phyloP scores from a whole-genome alignment of 2,797 vertebrate species.

The Loris lydekkerianus region DNA sequence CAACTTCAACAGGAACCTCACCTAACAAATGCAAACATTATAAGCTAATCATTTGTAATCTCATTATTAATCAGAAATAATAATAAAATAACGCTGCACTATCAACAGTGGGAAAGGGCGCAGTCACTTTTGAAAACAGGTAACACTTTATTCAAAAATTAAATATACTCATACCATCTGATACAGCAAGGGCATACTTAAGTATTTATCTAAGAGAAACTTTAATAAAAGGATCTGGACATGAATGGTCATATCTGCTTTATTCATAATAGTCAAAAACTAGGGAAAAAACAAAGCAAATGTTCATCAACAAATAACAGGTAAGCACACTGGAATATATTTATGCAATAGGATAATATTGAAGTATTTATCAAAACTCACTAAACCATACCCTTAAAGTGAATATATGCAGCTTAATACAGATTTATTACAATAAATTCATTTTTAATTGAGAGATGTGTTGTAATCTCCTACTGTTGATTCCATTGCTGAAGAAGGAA shows the following conservation, averaged over 20 bases:
- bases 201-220: conserved; percentile 15
- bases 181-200: neutral
- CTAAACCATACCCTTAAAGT: neutral
- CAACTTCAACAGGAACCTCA: too few relatives aligned
- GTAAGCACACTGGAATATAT: neutral
- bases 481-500: neutral
- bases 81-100: neutral
- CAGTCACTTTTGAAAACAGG: neutral
- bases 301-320: neutral
- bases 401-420: neutral
- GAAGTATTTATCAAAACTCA: neutral
- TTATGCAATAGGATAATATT: neutral
- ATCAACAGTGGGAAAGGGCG: neutral
- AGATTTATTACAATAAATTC: neutral
- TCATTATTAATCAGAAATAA: too few relatives aligned
- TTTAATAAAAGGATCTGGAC: conserved; percentile 5
- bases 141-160: conserved; percentile 26
- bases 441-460: neutral
- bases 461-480: neutral
- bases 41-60: too few relatives aligned
- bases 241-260: neutral
- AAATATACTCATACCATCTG: neutral
- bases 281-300: neutral
- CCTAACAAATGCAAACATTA: too few relatives aligned
- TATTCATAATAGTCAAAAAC: neutral